Base-by-base conservation (phyloP, 2,888 invertebrate genomes). In the Eulithis prunata region DNA sequence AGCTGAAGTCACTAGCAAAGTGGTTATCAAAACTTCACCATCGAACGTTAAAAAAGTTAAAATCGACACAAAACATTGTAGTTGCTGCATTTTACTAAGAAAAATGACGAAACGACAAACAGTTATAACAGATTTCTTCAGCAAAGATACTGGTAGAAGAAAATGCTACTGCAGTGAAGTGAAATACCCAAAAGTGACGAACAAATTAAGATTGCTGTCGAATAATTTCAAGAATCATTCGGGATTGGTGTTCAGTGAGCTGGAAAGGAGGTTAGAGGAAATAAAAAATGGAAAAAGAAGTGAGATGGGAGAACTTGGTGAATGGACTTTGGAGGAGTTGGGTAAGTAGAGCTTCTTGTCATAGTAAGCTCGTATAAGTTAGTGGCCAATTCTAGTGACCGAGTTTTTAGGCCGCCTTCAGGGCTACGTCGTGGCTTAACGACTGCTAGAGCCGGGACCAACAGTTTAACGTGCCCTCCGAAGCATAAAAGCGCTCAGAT, bases 81-180 rank as follows among this genome's bases (percentile, higher is more conserved):
- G 75, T 1, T 93, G 92, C 63, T 93, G 93, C 70, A 11, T 78
- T 0, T 43, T 85, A 7, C 47, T 91, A 1, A 83, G 80, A 61
- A 86, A 74, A 43, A 85, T 89, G 43, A 77, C 77, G 7, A 88
- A 81, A 2, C 78, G 75, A 65, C 91, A 90, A 47, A 81, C 80
- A 0, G 43, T 68, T 0, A 89, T 93, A 14, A 86, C 83, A 0
- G 91, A 92, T 47, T 93, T 78, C 71, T 89, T 91, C 59, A 56
- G 41, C 11, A 65, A 57, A 49, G 28, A 57, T n/a, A 57, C 55
- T 5, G n/a, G 1, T 46, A 14, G 11, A 28, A 64, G 21, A 69
- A 60, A 60, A 8, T 91, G 91, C 70, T 78, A 79, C 13, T 92
- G 92, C 70, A 84, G 69, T 28, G 70, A 74, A 32, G 75, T 78